Base-by-base conservation (phyloP, 1,140 invertebrate genomes). In the Anthonomus grandis region DNA sequence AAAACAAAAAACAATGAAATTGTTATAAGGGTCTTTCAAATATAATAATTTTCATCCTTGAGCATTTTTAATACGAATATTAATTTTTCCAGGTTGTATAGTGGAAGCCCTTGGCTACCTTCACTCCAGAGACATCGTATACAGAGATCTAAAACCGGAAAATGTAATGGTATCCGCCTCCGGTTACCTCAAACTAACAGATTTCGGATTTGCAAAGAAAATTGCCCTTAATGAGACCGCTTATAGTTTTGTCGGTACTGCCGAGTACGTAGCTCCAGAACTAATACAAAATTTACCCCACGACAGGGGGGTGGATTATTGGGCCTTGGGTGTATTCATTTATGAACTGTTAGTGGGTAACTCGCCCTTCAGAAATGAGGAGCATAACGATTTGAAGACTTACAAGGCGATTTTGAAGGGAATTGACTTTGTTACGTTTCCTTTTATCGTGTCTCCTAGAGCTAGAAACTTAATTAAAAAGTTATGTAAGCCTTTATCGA, bases 161-260 rank as follows among this genome's bases (percentile, higher is more conserved):
- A 97, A 97, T 73, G 77, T 97, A 34, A 86, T 97, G 76, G 76
- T 97, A 0, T 90, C 93, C 67, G 79, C 81, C 36, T 78, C 83
- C 47, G 95, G 95, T 50, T 97, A 95, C 68, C 83, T 96, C 18
- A 97, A 97, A 82, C 73, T 97, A 89, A 93, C 96, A 19, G 96
- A 98, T 76, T 98, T 98, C 78, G 95, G 95, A n/a, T 98, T 98
- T 73, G 93, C 95, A 6, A 98, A 98, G 76, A 83, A 86, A 60
- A 79, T 97, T 36, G 80, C 83, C 2, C 72, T 78, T 2, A 81
- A 86, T 55, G 79, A 83, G 36, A 95, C 95, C 75, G 97, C 96
- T 0, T 98, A 92, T 85, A 98, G 96, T 2, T 98, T 99, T 77
- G 97, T 95, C 65, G 96, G 96, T 1, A 98, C 92, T 2, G 91